Evolutionary conservation across 2,113 vertebrate genomes (phyloP), one percentile per base, ranked within the genome.

Genomic region (Pyxicephalus adspersus): DNA sequence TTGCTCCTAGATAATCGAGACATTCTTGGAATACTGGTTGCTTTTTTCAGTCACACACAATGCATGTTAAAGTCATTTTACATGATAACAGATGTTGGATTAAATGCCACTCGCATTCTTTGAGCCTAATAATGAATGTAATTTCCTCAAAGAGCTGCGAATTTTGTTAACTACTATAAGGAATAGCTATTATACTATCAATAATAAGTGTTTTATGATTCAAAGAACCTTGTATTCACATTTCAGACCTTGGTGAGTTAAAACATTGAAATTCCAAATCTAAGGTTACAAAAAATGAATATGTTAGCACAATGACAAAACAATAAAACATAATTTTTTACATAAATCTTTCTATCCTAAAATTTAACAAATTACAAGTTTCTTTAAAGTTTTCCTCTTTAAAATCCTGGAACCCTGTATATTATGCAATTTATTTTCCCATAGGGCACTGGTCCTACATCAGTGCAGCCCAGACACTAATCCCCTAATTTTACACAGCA

Each of bases 41-140:
- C 28, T 17, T 74, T 73, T 63, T 71, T 31, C 45, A 81, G 25
- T 81, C 61, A 66, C 26, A 75, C 20, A 61, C 23, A 73, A 64
- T 73, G 79, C 58, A 81, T 73, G 26, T 54, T 81, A 64, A 65
- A 73, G 70, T 75, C 51, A 28, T 75, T 75, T 81, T 58, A 58
- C 70, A 81, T 74, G 22, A 66, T 64, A 64, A 75, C 71, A 81
- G 71, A 74, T 81, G 80, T 63, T 66, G 34, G 52, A 18, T 63
- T 72, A 80, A 70, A 63, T 71, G 67, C 19, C 77, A 71, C 52
- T 55, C 55, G 61, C 54, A 70, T 58, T 15, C 28, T 80, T 23
- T 28, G 19, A 38, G 23, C 20, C 45, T 19, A 71, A 71, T 71
- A 71, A 71, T 68, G 29, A 64, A 50, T 60, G 20, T 23, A 17